Base-by-base conservation (phyloP, 2,888 invertebrate species). In the Acanthosepion pharaonis region DNA sequence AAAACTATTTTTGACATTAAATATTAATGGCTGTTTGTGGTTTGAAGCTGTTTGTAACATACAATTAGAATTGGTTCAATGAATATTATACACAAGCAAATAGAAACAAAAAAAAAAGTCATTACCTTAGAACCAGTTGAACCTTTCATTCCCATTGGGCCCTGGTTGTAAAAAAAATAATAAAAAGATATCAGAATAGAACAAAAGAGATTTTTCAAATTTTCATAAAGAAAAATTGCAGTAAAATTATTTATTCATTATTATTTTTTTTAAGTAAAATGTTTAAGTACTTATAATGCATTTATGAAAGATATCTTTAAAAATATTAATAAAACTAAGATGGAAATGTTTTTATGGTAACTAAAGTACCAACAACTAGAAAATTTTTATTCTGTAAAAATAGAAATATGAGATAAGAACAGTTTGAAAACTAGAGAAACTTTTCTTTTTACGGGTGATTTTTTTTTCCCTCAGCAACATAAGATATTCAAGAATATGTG, bases 71-170 rank as follows among this genome's bases (percentile, higher is more conserved):
- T 25, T 5, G 33, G 25, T 28, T 49, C 49, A 51, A 23, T 25
- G 1, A 1, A 49, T 92, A 28, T 48, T 49, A 92, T 49, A 93
- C 51, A 93, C 5, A 92, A n/a, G 25, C 93, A 51, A 53, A 92
- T 48, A 78, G 33, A n/a, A 8, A 23, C n/a, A 9, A 51, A 53
- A 93, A 53, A 93, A 51, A 25, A 93, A n/a, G n/a, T 92, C 18
- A 33, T 94, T 94, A 94, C 94, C 94, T 94, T 94, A 25, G 42
- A 55, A 59, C 94, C 94, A 28, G 94, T 48, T 64, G 94, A n/a
- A 94, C 94, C 94, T 48, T 94, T 94, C 94, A 94, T 42, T 59
- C 94, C 94, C 94, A 94, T 94, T 48, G 94, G 94, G 48, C 94
- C 94, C 94, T 94, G 64, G 55, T 94, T 25, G 51, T 20, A 42